Base-by-base conservation (phyloP, 1,140 invertebrate species). In the Teleogryllus occipitalis region DNA sequence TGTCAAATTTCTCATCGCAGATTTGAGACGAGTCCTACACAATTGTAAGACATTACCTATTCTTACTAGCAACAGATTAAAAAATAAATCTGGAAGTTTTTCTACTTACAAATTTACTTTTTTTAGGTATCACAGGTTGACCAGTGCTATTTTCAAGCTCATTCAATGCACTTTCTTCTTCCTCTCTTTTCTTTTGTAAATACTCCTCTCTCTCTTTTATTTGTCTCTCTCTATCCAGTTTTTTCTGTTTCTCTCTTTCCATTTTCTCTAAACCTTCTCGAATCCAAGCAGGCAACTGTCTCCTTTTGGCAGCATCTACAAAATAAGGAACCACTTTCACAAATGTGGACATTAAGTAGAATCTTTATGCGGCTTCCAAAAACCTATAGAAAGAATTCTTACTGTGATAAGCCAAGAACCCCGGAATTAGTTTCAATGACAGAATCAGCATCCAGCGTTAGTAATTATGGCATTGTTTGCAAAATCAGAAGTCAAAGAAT, bases 261-360 rank as follows among this genome's bases (percentile, higher is more conserved):
- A 98, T 98, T 88, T 98, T 98, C 85, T 98, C 97, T 80, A 99
- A 87, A 54, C 97, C 96, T 88, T 98, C 96, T 83, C 96, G 88
- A 81, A 99, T 98, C 97, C 97, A 99, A 8, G 94, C 94, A 75
- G 97, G 97, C 46, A 99, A 89, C 83, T 95, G 92, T 84, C 96
- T 93, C 49, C 96, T 88, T 86, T 97, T 97, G 47, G 93, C 94
- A 46, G 96, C 95, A 89, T 98, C 97, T 88, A 90, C 84, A 80
- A 27, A 47, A 77, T 8, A 74, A 47, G 47, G 8, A 74, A 14
- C n/a, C 75, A 54, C 22, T 6, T 72, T 73, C 22, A 54, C 12
- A 39, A 6, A 72, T 18, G 6, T 22, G 15, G 10, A 78, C 10
- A 39, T 39, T 2, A 39, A 39, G 27, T 5, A 39, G 27, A 39